A percentile compares a stretch with the other conserved stretches of the same genome.
These are phyloP conservation scores for Eristalis intricaria DNA, from an alignment of 2,888 invertebrate species.

Conservation along the genomic window DNA sequence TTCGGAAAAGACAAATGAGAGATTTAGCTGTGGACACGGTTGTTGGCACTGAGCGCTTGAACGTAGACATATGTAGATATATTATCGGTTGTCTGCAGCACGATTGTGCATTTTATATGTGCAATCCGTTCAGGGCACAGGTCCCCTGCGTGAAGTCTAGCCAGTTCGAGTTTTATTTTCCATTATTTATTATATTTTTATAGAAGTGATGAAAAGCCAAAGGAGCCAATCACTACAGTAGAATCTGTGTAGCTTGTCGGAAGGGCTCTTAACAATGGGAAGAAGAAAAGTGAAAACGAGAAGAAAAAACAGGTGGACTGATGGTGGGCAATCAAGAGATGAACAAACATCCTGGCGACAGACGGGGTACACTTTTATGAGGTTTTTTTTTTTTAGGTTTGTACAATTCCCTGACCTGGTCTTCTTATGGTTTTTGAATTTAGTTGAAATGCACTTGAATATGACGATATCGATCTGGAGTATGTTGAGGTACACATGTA, in stretches of 20 bases:
- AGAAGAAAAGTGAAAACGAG: background rate
- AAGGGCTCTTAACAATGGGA: constrained; percentile 21
- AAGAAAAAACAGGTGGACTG: constrained; percentile 16
- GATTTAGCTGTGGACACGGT: constrained; percentile 38
- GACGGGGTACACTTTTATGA: background rate
- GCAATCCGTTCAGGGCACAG: background rate
- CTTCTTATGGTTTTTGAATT: background rate
- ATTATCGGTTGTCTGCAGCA: constrained; percentile 53
- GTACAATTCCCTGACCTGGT: background rate
- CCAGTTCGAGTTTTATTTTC: background rate
- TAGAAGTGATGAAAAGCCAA: constrained; percentile 10
- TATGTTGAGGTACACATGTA: no score
- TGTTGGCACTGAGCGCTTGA: constrained; percentile 52
- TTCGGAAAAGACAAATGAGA: constrained; percentile 48
- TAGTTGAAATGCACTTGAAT: no score
- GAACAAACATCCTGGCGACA: background rate
- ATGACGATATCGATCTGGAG: no score
- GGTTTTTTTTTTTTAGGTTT: background rate
- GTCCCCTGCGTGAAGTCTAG: constrained; percentile 13
- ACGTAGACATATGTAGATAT: constrained; percentile 33
- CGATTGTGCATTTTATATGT: constrained; percentile 35
- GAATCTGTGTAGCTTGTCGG: constrained; percentile 36
- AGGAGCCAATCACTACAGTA: constrained; percentile 18
- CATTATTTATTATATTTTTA: constrained; percentile 17
- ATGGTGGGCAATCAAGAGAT: background rate